phyloP scores from a whole-genome alignment of 2,797 vertebrate genomes.

The Lemur catta region DNA sequence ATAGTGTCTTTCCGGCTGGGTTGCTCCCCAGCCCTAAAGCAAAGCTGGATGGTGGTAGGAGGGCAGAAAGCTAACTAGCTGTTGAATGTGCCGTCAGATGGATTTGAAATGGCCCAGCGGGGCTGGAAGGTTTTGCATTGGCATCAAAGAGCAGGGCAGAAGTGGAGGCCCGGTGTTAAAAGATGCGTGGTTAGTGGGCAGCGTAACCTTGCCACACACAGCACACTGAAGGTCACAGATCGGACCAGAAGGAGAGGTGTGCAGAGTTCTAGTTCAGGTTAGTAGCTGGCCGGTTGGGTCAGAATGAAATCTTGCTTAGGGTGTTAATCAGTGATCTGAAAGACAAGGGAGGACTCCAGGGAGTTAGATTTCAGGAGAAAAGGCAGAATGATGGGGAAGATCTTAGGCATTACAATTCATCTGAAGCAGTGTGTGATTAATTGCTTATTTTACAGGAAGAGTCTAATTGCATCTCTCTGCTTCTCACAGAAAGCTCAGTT shows the following conservation, averaged over 20 bases:
- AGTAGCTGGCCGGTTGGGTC: background rate
- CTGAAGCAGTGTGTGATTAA: constrained; percentile 58
- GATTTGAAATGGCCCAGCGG: background rate
- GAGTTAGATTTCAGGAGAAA: constrained; percentile 56
- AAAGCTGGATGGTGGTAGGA: constrained; percentile 25
- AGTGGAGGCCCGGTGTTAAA: background rate
- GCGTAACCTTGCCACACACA: constrained; percentile 52
- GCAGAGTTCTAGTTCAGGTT: constrained; percentile 25
- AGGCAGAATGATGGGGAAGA: constrained; percentile 37
- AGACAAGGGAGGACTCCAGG: background rate
- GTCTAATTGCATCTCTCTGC: constrained; percentile 34
- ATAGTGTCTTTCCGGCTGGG: constrained; percentile 38
- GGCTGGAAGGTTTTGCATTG: background rate
- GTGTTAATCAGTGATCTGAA: constrained; percentile 10
- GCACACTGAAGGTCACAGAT: constrained; percentile 67
- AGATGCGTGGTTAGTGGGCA: constrained; percentile 34
- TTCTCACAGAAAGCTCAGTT: constrained; percentile 39
- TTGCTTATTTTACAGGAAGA: constrained; percentile 65
- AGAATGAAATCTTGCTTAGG: background rate
- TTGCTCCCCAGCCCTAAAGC: constrained; percentile 59
- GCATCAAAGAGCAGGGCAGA: background rate
- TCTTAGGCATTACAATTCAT: constrained; percentile 32
- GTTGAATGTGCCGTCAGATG: constrained; percentile 58
- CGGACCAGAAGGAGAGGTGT: background rate
- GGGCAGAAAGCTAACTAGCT: constrained; percentile 66